Base-by-base conservation (phyloP, 92 coral and sea anemone species). In the Isaurus tuberculatus region DNA sequence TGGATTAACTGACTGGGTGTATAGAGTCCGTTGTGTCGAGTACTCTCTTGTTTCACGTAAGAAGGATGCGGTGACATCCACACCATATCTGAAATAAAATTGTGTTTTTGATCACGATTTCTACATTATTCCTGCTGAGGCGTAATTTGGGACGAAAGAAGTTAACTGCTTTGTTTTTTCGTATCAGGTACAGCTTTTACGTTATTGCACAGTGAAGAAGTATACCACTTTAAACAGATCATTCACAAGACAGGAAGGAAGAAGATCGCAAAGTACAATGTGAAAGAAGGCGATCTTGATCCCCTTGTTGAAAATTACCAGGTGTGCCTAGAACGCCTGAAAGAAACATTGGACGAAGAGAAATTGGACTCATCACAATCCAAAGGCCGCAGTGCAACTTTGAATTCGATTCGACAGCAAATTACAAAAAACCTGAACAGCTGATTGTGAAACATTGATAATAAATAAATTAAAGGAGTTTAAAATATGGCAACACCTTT, bases 101-200 rank as follows among this genome's bases (percentile, higher is more conserved):
- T n/a, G n/a, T n/a, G n/a, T n/a, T n/a, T n/a, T n/a, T n/a, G n/a
- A n/a, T n/a, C n/a, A n/a, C n/a, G n/a, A n/a, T n/a, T n/a, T n/a
- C n/a, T n/a, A n/a, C n/a, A n/a, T n/a, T n/a, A n/a, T n/a, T n/a
- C n/a, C n/a, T n/a, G n/a, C n/a, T n/a, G n/a, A n/a, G n/a, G n/a
- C n/a, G n/a, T n/a, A n/a, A n/a, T n/a, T n/a, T n/a, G 69, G 34
- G 23, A 22, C 3, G 16, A 43, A 29, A 1, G n/a, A 4, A 27
- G 80, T 27, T 27, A 33, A 14, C 8, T 0, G 31, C n/a, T 75
- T 75, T 30, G 51, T 15, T 23, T 67, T 19, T 9, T 27, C 11
- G 31, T n/a, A 17, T 36, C 74, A 95, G 98, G 98, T 55, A 95
- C 92, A 9, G 98, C 98, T 16, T 89, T 89, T 48, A 95, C 98